These are phyloP conservation scores for Pentamera pediparva DNA, from an alignment of 53 echinoderm and acorn worm genomes.

Conservation along the genomic window DNA sequence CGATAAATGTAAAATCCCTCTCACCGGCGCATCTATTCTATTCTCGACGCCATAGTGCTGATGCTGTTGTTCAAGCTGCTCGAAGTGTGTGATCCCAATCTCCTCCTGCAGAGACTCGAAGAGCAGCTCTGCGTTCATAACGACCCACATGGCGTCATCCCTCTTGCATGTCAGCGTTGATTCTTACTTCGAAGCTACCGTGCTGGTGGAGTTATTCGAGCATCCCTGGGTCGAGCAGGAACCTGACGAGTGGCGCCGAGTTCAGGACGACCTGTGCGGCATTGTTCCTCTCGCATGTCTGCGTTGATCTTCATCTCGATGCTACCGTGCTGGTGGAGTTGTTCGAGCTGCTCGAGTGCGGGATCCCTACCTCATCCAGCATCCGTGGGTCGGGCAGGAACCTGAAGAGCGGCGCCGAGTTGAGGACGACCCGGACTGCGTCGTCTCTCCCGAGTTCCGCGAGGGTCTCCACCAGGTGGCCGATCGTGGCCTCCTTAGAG, in stretches of 20 bases:
- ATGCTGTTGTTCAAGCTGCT: no score
- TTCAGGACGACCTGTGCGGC: conserved; percentile 66
- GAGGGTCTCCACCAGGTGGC: conserved; percentile 60
- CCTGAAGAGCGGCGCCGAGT: conserved; percentile 76
- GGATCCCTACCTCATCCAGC: conserved; percentile 58
- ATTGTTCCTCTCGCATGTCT: conserved; percentile 60
- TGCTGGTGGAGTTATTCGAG: conserved; percentile 86
- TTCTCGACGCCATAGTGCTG: no score
- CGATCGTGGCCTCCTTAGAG: conserved; percentile 66
- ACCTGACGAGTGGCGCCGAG: conserved; percentile 79
- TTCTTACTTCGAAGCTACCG: conserved; percentile 85
- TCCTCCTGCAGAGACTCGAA: no score
- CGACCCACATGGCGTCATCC: no score
- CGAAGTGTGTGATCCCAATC: no score
- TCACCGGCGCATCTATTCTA: no score
- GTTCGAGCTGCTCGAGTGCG: conserved; percentile 60
- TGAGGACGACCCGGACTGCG: conserved; percentile 65
- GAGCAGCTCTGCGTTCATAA: no score
- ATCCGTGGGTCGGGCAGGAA: conserved; percentile 81
- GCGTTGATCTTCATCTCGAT: conserved; percentile 53
- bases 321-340: conserved; percentile 91
- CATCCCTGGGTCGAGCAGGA: conserved; percentile 73
- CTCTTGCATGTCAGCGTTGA: no score
- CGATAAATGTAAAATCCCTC: no score
- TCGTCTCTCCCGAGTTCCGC: conserved; percentile 82